Percentiles rank a stretch among this genome's conserved stretches.
phyloP scores from a whole-genome alignment of 2,797 vertebrate species.

The Myripristis murdjan region DNA sequence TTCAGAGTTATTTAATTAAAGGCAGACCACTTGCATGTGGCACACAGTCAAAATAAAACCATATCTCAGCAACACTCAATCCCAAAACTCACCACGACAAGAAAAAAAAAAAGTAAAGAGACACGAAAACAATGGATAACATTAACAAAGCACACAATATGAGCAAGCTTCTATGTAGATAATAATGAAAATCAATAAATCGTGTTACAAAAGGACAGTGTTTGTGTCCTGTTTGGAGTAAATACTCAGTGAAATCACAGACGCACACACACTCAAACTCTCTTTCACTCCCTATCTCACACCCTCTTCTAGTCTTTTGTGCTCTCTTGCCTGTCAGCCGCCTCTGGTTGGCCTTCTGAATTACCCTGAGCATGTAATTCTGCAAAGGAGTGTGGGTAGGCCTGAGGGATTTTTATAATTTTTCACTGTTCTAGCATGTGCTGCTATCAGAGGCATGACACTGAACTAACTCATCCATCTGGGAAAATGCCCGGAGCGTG shows the following conservation, averaged over 20 bases:
- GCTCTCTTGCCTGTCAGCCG: constrained; percentile 24
- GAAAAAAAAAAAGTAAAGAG: constrained; percentile 25
- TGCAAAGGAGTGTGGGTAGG: not conserved
- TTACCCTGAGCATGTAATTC: constrained; percentile 9
- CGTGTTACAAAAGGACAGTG: constrained; percentile 23
- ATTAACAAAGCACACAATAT: constrained; percentile 49
- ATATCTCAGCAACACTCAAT: constrained; percentile 45
- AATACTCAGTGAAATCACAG: constrained; percentile 77
- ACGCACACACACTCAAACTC: constrained; percentile 57
- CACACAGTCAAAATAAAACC: constrained; percentile 26
- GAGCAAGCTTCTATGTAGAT: constrained; percentile 46
- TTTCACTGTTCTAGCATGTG: constrained; percentile 2
- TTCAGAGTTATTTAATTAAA: constrained; percentile 27
- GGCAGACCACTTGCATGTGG: constrained; percentile 22
- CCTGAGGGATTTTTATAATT: constrained; percentile 29
- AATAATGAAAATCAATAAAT: constrained; percentile 62
- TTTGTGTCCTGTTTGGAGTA: constrained; percentile 57
- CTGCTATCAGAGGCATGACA: constrained; percentile 8
- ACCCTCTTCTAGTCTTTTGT: not conserved
- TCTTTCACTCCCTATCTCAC: constrained; percentile 37
- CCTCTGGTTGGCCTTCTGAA: constrained; percentile 38
- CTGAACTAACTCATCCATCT: not conserved
- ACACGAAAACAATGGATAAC: constrained; percentile 38
- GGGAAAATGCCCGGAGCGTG: constrained; percentile 21
- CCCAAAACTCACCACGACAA: constrained; percentile 57